These are phyloP conservation scores for Pygocentrus nattereri DNA, from an alignment of 2,797 vertebrate genomes.

Conservation along the genomic window DNA sequence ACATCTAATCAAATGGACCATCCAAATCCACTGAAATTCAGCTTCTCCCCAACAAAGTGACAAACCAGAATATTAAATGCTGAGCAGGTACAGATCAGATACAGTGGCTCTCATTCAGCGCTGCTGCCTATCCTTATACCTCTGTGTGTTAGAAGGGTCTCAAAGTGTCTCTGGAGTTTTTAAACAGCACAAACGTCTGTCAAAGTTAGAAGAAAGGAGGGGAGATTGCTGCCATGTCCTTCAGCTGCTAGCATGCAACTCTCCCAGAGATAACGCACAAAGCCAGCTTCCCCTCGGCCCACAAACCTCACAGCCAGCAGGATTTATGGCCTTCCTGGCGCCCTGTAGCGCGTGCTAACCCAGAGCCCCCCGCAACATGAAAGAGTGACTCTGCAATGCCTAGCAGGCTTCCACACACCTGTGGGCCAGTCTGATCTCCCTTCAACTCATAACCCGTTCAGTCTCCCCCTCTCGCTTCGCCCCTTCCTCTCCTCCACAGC, in stretches of 20 bases:
- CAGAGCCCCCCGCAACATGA: constrained; percentile 44
- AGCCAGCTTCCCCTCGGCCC: constrained; percentile 5
- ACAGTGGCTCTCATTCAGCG: neutral
- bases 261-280: constrained; percentile 18
- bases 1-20: too few relatives aligned
- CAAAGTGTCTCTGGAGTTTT: neutral
- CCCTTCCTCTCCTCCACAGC: neutral
- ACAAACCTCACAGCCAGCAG: constrained; percentile 36
- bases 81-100: neutral
- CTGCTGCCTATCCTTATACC: neutral
- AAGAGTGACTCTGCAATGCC: constrained; percentile 64
- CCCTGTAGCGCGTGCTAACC: constrained; percentile 53
- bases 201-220: constrained; percentile 5
- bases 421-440: constrained; percentile 35
- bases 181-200: neutral
- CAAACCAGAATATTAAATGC: neutral
- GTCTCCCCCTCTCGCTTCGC: neutral
- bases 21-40: too few relatives aligned
- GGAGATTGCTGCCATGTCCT: constrained; percentile 14
- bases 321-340: constrained; percentile 58
- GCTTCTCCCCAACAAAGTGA: neutral
- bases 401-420: constrained; percentile 46
- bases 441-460: neutral
- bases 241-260: constrained; percentile 13
- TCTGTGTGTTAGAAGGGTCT: neutral